These are phyloP conservation scores for Gobius niger DNA, from an alignment of 2,113 vertebrate genomes.

Conservation along the genomic window DNA sequence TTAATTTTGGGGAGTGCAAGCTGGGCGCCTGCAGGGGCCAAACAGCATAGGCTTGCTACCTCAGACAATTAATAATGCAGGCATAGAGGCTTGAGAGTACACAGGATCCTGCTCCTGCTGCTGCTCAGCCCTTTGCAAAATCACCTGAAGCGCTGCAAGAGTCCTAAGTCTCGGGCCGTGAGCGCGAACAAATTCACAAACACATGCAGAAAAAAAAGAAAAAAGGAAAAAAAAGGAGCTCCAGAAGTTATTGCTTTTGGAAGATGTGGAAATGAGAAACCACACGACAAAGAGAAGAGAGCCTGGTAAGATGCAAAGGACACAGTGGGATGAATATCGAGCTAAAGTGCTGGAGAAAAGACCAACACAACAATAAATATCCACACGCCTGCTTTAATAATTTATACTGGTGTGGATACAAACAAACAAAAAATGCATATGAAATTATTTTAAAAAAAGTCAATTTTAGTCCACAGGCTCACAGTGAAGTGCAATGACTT, in stretches of 20 bases:
- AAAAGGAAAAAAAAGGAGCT: too few species aligned
- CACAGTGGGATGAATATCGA: conserved; percentile 23
- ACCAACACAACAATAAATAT: conserved; percentile 71
- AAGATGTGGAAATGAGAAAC: conserved; percentile 17
- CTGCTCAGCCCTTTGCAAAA: conserved; percentile 48
- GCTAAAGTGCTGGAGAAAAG: conserved; percentile 30
- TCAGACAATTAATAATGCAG: conserved; percentile 72
- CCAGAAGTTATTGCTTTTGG: conserved; percentile 5
- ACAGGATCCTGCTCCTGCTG: conserved; percentile 49
- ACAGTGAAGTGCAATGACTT: not conserved
- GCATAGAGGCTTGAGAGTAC: conserved; percentile 44
- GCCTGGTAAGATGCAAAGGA: conserved; percentile 15
- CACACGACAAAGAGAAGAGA: conserved; percentile 9
- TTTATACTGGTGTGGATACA: conserved; percentile 53
- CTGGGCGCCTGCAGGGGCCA: conserved; percentile 57
- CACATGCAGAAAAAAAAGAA: conserved; percentile 9
- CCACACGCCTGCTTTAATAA: conserved; percentile 65
- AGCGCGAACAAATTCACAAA: conserved; percentile 16
- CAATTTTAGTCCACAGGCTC: conserved; percentile 17
- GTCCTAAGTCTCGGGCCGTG: conserved; percentile 1
- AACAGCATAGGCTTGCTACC: conserved; percentile 52
- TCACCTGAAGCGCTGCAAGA: conserved; percentile 48
- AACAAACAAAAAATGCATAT: conserved; percentile 46
- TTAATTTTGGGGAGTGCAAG: conserved; percentile 61
- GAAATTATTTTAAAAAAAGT: too few species aligned